Percentiles rank a stretch among this genome's conserved stretches.
These are phyloP conservation scores for Vanessa atalanta DNA, from an alignment of 1,140 invertebrate species.

Conservation along the genomic window DNA sequence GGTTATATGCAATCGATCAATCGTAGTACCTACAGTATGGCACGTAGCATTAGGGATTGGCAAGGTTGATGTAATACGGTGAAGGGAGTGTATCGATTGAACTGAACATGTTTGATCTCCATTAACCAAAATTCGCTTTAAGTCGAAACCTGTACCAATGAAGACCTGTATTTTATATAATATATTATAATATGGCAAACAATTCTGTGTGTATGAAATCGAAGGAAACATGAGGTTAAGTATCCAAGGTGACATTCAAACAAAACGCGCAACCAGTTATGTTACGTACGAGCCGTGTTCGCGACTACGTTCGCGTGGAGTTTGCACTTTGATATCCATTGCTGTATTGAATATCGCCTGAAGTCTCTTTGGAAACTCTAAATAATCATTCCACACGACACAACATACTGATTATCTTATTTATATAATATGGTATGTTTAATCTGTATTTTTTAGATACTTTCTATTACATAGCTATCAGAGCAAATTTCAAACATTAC, in stretches of 20 bases:
- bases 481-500: no score
- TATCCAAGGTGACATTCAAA: conserved; percentile 41
- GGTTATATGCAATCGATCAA: conserved; percentile 37
- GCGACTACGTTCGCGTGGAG: neutral
- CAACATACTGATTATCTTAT: no score
- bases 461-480: no score
- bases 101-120: conserved; percentile 16
- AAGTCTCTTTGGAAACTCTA: no score
- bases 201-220: conserved; percentile 25
- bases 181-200: conserved; percentile 9
- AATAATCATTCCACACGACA: no score
- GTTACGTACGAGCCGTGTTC: conserved; percentile 14
- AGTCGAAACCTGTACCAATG: neutral
- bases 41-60: conserved; percentile 33
- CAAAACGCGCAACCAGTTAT: conserved; percentile 32
- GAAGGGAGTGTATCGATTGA: conserved; percentile 29
- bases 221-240: conserved; percentile 36
- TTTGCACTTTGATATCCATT: neutral
- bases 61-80: conserved; percentile 30
- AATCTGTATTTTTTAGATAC: no score
- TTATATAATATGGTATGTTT: no score
- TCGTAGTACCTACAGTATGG: conserved; percentile 25
- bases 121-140: neutral
- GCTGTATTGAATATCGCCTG: neutral
- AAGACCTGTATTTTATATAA: neutral